Evolutionary conservation across 2,113 vertebrate genomes (phyloP).

Genomic region (Phyllostomus hastatus): DNA sequence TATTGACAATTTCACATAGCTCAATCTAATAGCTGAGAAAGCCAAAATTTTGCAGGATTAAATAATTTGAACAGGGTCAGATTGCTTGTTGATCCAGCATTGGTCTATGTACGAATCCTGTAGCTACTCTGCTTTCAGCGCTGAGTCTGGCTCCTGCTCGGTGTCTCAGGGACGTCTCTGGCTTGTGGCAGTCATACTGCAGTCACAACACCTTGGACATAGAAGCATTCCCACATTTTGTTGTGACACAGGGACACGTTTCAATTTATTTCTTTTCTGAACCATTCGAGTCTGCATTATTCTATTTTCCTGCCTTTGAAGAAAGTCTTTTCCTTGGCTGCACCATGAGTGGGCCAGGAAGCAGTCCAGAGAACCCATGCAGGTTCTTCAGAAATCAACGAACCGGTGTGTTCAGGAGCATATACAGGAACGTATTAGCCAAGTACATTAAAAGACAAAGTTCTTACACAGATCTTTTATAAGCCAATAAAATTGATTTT

Average conservation of each 20-base stretch:
- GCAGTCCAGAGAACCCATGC: not conserved
- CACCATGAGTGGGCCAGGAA: not conserved
- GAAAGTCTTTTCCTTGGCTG: not conserved
- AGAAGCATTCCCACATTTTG: not conserved
- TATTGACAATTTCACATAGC: not conserved
- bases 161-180: not conserved
- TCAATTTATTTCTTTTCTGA: not conserved
- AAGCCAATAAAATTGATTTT: not conserved
- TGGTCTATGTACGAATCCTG: not conserved
- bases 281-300: not conserved
- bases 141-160: not conserved
- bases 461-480: not conserved
- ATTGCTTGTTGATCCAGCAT: not conserved
- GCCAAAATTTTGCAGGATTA: not conserved
- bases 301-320: not conserved
- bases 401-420: not conserved
- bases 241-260: not conserved
- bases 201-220: not conserved
- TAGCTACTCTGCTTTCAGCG: not conserved
- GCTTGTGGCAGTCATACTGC: not conserved
- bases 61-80: not conserved
- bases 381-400: not conserved
- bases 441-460: not conserved
- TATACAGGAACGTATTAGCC: not conserved
- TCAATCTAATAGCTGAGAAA: not conserved